phyloP scores from a whole-genome alignment of 1,140 invertebrate genomes.

The Brachionus sp. region DNA sequence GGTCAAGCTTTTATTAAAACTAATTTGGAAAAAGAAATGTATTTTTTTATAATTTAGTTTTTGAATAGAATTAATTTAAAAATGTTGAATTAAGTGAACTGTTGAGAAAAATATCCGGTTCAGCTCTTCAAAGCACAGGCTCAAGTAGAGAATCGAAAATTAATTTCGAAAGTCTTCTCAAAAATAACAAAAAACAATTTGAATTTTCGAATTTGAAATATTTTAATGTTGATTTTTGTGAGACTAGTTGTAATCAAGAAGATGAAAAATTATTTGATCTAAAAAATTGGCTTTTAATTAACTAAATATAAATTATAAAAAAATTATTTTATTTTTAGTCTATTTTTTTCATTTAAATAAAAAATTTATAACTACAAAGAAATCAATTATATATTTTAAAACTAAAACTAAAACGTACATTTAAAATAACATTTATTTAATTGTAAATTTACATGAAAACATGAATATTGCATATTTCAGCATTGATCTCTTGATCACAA shows the following conservation, averaged over 20 bases:
- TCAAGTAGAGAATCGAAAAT: background rate
- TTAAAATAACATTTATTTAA: too few relatives aligned
- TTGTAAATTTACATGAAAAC: too few relatives aligned
- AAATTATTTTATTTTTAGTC: background rate
- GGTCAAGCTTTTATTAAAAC: constrained; percentile 26
- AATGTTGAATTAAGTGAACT: constrained; percentile 29
- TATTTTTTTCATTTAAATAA: background rate
- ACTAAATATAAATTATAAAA: background rate
- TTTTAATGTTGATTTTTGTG: constrained; percentile 30
- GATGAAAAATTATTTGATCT: background rate
- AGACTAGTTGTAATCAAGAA: background rate
- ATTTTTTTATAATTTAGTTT: too few relatives aligned
- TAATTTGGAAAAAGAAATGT: constrained; percentile 44
- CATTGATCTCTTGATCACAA: too few relatives aligned
- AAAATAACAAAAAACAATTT: background rate
- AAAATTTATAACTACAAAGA: background rate
- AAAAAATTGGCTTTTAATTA: background rate
- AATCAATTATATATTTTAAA: too few relatives aligned
- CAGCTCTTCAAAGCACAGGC: background rate
- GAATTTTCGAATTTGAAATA: constrained; percentile 39
- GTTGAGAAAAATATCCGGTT: constrained; percentile 17
- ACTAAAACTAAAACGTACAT: too few relatives aligned
- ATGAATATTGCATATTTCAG: too few relatives aligned
- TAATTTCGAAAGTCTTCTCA: background rate
- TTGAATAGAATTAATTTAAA: background rate